Base-by-base conservation (phyloP, 2,113 vertebrate genomes). In the Clinocottus analis region DNA sequence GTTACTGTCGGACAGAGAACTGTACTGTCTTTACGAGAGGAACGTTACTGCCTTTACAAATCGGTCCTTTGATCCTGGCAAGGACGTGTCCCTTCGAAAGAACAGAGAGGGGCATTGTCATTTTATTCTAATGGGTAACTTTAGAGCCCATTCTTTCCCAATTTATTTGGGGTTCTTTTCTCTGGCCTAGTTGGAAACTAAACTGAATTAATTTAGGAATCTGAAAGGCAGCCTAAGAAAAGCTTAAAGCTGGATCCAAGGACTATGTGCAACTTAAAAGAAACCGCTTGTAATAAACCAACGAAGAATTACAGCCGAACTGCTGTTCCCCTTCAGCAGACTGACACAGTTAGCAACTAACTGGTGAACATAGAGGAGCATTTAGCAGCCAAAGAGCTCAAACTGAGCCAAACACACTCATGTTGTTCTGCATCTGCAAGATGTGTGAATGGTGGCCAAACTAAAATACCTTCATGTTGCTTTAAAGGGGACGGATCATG, bases 1-100 rank as follows among this genome's bases (percentile, higher is more conserved):
- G 84, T 88, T 89, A 84, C 78, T 78, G 10, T 53, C 31, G 72
- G 62, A 72, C 77, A 82, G 1, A 67, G 35, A 33, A 19, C 72
- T 21, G 31, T 3, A 0, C 5, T n/a, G 55, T 12, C 31, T 71
- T 77, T 71, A 67, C 64, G 51, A 35, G 55, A 41, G 14, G 43
- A 45, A 17, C 43, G 7, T 41, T 7, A 0, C 4, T 23, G 45
- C 17, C 25, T 71, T 75, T 68, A 25, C 3, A 58, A 19, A 61
- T 56, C 49, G 1, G 9, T 8, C 5, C 12, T 64, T 31, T 9
- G 9, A 65, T 70, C 3, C 25, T 53, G 37, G 72, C 75, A 56
- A 66, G 63, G 60, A 49, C 33, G 12, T 37, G 5, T 63, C 17
- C 23, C 7, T 47, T n/a, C 5, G 45, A 1, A 39, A 69, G 71